These are phyloP conservation scores for Caenorhabditis virilis DNA, from an alignment of 2,888 invertebrate genomes.

Conservation along the genomic window DNA sequence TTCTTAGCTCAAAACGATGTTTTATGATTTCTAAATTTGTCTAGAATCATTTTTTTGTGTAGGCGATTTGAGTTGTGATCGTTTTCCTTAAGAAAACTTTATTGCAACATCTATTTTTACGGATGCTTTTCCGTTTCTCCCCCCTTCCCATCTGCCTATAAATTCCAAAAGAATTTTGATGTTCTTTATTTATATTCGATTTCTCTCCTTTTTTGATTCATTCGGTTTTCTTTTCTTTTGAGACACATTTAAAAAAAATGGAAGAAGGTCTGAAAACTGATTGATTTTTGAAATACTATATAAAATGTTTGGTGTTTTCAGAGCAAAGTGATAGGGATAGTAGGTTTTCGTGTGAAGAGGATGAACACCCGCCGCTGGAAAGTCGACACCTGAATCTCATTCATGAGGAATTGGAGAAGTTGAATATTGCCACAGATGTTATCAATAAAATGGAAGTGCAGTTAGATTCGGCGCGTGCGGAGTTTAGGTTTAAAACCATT, in stretches of 20 bases:
- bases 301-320: background rate
- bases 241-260: too few species aligned
- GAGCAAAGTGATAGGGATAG: background rate
- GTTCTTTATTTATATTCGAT: too few species aligned
- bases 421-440: slow-evolving; percentile 71
- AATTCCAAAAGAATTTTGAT: too few species aligned
- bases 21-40: too few species aligned
- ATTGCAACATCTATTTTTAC: background rate
- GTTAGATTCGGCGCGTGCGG: slow-evolving; percentile 67
- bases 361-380: slow-evolving; percentile 55
- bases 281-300: too few species aligned
- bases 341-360: slow-evolving; percentile 20
- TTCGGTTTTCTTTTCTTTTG: too few species aligned
- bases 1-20: too few species aligned
- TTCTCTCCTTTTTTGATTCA: too few species aligned
- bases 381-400: slow-evolving; percentile 60
- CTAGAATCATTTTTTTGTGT: too few species aligned
- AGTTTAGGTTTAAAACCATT: slow-evolving; percentile 58
- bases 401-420: slow-evolving; percentile 70
- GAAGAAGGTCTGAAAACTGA: too few species aligned
- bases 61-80: background rate
- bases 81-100: background rate
- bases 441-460: slow-evolving; percentile 70
- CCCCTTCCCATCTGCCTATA: too few species aligned
- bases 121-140: too few species aligned